A percentile compares a stretch with the other conserved stretches of the same genome.
Evolutionary conservation across 2,113 vertebrate species (phyloP).

Genomic region (Daphoenositta chrysoptera): DNA sequence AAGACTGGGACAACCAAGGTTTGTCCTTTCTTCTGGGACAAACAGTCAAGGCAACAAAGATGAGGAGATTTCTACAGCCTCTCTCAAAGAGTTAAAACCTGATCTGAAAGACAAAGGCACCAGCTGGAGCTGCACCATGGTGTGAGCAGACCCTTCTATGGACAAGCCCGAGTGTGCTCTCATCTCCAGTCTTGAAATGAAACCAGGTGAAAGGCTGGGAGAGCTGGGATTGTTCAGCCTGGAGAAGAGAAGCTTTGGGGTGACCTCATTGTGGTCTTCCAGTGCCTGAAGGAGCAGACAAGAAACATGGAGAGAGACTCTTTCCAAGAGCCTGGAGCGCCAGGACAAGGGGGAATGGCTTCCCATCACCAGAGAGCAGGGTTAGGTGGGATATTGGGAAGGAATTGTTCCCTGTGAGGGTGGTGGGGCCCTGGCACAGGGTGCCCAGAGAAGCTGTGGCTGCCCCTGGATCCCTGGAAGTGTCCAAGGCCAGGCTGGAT

Average conservation of each 20-base stretch:
- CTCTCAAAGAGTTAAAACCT: neutral
- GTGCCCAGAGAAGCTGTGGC: neutral
- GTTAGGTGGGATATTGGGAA: neutral
- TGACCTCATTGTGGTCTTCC: neutral
- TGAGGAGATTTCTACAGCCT: neutral
- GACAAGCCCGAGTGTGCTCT: neutral
- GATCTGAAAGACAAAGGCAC: neutral
- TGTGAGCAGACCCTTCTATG: neutral
- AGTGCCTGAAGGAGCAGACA: neutral
- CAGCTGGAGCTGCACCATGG: neutral
- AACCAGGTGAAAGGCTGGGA: neutral
- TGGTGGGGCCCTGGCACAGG: rapidly evolving
- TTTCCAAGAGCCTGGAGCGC: rapidly evolving
- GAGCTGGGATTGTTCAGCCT: neutral
- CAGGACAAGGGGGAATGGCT: neutral
- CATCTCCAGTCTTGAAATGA: neutral
- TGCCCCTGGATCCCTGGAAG: neutral
- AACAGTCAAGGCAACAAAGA: neutral
- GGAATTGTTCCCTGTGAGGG: neutral
- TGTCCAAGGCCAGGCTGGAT: neutral
- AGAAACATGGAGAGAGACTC: neutral
- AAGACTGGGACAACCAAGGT: neutral
- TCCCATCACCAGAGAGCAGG: neutral
- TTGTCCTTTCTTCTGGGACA: neutral
- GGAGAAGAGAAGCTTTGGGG: neutral